Evolutionary conservation across 2,797 vertebrate genomes (phyloP).

Genomic region (Sorex maritimensis): DNA sequence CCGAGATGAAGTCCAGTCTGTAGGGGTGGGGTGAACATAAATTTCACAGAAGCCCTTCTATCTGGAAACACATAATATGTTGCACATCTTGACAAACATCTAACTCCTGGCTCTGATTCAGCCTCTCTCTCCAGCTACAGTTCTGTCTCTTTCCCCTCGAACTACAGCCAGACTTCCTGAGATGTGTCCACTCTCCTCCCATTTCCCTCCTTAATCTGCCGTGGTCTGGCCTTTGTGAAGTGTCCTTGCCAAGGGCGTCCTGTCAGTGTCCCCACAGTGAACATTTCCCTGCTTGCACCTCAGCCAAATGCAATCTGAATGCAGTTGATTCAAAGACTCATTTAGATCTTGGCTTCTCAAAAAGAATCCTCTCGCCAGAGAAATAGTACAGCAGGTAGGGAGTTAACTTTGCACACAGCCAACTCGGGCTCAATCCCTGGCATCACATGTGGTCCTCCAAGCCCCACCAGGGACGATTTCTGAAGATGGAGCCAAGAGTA

Average conservation of each 20-base stretch:
- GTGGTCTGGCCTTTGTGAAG: slow-evolving; percentile 55
- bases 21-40: not conserved
- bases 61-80: slow-evolving; percentile 27
- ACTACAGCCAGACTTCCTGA: slow-evolving; percentile 70
- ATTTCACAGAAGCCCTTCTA: not conserved
- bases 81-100: slow-evolving; percentile 14
- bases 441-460: too few relatives aligned
- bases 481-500: too few relatives aligned
- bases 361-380: not conserved
- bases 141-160: slow-evolving; percentile 67
- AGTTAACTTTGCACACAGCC: too few relatives aligned
- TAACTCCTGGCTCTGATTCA: not conserved
- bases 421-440: too few relatives aligned
- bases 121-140: not conserved
- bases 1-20: slow-evolving; percentile 50
- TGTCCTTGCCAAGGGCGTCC: slow-evolving; percentile 40
- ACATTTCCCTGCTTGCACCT: not conserved
- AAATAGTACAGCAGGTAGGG: too few relatives aligned
- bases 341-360: slow-evolving; percentile 20
- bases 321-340: not conserved
- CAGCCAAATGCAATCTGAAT: slow-evolving; percentile 39
- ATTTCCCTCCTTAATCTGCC: slow-evolving; percentile 65
- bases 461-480: too few relatives aligned
- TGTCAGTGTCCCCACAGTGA: not conserved
- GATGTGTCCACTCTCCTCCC: slow-evolving; percentile 17